These are phyloP conservation scores for Huso huso DNA, from an alignment of 2,797 vertebrate genomes.

Conservation along the genomic window DNA sequence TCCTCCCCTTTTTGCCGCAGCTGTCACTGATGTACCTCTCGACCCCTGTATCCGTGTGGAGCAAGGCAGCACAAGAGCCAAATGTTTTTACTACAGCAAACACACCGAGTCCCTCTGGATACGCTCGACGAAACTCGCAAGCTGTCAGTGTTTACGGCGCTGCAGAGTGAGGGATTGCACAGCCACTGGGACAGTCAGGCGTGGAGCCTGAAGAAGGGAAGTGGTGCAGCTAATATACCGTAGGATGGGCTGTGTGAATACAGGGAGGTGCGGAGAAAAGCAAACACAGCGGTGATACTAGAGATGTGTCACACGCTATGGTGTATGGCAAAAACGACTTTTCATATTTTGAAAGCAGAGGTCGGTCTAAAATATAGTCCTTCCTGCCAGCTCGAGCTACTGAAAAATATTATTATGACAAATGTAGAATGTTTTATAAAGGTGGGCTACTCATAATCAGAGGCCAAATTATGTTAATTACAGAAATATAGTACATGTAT, in stretches of 20 bases:
- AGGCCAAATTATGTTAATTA: no score
- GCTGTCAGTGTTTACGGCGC: background rate
- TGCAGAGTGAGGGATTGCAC: background rate
- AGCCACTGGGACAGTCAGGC: background rate
- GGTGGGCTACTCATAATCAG: no score
- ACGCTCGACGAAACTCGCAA: background rate
- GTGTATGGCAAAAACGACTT: no score
- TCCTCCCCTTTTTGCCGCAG: constrained; percentile 1
- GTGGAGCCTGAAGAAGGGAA: background rate
- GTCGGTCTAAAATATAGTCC: background rate
- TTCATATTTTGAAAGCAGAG: background rate
- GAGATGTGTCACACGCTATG: background rate
- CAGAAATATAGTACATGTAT: no score
- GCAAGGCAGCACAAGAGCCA: background rate
- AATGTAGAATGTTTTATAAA: no score
- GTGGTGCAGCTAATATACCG: background rate
- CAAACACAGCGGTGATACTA: background rate
- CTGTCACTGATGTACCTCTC: constrained; percentile 8
- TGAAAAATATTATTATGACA: no score
- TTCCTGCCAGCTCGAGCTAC: background rate
- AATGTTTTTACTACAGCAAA: background rate
- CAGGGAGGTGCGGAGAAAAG: constrained; percentile 1
- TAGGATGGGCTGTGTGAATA: background rate
- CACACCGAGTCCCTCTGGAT: background rate
- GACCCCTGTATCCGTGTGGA: background rate